phyloP scores from a whole-genome alignment of 2,113 vertebrate species.

The Noctilio leporinus region DNA sequence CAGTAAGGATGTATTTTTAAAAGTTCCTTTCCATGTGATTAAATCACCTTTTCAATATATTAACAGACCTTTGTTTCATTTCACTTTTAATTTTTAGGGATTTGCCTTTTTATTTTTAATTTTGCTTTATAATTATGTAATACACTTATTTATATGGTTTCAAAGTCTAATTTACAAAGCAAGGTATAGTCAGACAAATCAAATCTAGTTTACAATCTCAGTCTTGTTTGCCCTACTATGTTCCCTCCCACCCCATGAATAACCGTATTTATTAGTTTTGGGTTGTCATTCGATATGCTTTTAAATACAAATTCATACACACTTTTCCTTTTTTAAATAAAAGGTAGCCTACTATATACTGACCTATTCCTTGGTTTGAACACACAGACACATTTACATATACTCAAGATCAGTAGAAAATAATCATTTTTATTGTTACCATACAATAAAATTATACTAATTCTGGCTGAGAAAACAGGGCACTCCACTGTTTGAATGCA shows the following conservation, averaged over 20 bases:
- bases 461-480: too few relatives aligned
- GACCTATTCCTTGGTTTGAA: neutral
- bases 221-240: neutral
- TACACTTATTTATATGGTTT: neutral
- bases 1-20: neutral
- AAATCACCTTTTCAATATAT: neutral
- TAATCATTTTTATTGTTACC: neutral
- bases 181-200: neutral
- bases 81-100: neutral
- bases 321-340: neutral
- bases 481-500: neutral
- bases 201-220: neutral
- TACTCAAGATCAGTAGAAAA: neutral
- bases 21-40: neutral
- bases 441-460: too few relatives aligned
- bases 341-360: neutral
- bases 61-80: neutral
- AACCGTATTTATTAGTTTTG: neutral
- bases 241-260: neutral
- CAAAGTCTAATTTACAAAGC: neutral
- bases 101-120: neutral
- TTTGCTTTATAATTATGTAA: constrained; percentile 22
- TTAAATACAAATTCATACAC: neutral
- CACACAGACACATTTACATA: neutral
- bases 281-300: neutral